Conservation (phyloP, 2,888 invertebrate genomes). For the Syrphus vitripennis region DNA sequence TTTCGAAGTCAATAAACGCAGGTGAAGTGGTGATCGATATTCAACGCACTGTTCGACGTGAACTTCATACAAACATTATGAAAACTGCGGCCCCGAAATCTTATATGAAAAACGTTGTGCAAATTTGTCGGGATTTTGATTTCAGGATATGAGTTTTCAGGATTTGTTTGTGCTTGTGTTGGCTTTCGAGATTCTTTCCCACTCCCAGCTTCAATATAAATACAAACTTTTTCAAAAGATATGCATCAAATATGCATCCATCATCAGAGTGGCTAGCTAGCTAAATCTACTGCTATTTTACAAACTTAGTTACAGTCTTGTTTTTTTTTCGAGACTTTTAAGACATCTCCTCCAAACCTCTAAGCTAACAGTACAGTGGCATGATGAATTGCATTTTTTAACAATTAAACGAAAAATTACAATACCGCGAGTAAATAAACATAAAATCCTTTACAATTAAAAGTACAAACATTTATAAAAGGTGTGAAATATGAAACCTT, state of each 20-base stretch:
- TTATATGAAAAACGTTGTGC: too few relatives aligned
- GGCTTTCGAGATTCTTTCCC: too few relatives aligned
- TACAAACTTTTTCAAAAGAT: neutral
- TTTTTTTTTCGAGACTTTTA: neutral
- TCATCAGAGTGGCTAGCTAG: neutral
- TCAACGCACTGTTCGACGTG: too few relatives aligned
- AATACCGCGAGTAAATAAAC: neutral
- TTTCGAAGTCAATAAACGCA: too few relatives aligned
- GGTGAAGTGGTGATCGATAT: too few relatives aligned
- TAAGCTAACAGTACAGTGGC: neutral
- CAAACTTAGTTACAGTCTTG: neutral
- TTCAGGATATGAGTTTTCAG: too few relatives aligned
- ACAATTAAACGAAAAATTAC: slow-evolving; percentile 1
- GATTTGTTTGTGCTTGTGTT: too few relatives aligned
- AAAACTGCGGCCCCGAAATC: too few relatives aligned
- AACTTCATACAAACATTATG: too few relatives aligned
- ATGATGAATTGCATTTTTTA: neutral
- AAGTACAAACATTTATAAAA: slow-evolving; percentile 40
- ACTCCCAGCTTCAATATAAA: too few relatives aligned
- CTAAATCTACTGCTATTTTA: too few relatives aligned
- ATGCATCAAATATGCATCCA: neutral
- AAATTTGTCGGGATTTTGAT: too few relatives aligned
- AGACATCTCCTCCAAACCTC: neutral
- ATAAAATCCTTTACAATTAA: slow-evolving; percentile 28
- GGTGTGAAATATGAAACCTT: slow-evolving; percentile 54